phyloP scores from a whole-genome alignment of 2,888 invertebrate genomes.

The Acanthosepion lycidas region DNA sequence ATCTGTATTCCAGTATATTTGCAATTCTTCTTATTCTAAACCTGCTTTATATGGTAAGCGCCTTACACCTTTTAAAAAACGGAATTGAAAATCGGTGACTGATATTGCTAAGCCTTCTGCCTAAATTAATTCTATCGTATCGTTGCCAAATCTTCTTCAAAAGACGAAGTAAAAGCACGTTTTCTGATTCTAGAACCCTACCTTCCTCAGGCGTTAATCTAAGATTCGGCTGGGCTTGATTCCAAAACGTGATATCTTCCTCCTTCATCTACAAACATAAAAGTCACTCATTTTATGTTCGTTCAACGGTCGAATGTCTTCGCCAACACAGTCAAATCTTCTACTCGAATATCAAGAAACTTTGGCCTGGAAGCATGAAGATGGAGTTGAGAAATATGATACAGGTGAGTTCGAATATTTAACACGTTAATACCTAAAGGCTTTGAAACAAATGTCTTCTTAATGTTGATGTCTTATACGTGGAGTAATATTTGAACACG shows the following conservation, averaged over 20 bases:
- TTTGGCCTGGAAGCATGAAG: neutral
- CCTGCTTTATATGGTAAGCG: no score
- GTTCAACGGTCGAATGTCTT: neutral
- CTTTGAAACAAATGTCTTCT: neutral
- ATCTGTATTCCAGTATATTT: no score
- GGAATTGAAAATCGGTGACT: neutral
- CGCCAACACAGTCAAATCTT: neutral
- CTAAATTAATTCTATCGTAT: neutral
- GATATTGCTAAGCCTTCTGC: neutral
- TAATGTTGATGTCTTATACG: no score
- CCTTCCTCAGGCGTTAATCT: neutral
- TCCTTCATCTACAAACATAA: neutral
- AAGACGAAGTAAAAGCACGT: neutral
- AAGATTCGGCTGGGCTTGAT: neutral
- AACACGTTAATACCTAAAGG: neutral
- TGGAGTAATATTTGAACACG: no score
- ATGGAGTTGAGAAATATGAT: neutral
- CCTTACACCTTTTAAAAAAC: no score
- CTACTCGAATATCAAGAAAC: neutral
- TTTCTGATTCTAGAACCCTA: neutral
- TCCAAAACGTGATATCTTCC: neutral
- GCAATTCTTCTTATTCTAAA: no score
- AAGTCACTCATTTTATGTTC: neutral
- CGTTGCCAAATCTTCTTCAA: neutral
- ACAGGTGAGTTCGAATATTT: neutral